A percentile compares a stretch with the other conserved stretches of the same genome.
Conservation (phyloP, 2,888 invertebrate genomes). For the Saturnia japonica region DNA sequence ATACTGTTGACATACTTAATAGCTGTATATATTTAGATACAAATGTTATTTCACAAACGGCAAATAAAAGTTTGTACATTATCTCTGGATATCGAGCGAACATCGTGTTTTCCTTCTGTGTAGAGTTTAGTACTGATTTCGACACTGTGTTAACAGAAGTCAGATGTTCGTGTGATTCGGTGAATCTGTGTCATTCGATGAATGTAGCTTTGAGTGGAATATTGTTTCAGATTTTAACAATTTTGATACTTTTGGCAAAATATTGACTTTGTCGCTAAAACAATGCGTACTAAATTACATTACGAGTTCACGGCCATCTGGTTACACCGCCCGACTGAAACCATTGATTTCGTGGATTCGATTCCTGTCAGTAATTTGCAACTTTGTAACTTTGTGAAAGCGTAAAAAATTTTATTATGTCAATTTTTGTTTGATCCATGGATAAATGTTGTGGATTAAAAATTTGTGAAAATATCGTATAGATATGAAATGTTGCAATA, state of each 20-base stretch:
- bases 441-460: too few species aligned
- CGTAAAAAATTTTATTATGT: too few species aligned
- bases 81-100: slow-evolving; percentile 5
- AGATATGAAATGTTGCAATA: too few species aligned
- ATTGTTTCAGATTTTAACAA: neutral
- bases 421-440: too few species aligned
- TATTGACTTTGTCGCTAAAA: neutral
- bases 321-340: neutral
- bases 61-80: slow-evolving; percentile 16
- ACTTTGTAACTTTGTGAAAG: too few species aligned
- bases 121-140: neutral
- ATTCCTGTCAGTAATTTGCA: neutral
- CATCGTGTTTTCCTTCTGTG: slow-evolving; percentile 18
- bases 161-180: neutral
- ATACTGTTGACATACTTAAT: neutral
- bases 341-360: neutral
- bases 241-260: slow-evolving; percentile 17
- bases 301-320: neutral
- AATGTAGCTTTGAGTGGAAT: slow-evolving; percentile 7
- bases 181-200: slow-evolving; percentile 2
- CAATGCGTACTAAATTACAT: neutral
- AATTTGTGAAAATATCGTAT: too few species aligned
- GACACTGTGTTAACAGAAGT: slow-evolving; percentile 16
- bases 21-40: neutral
- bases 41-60: slow-evolving; percentile 2